Conservation (phyloP, 2,888 invertebrate genomes). For the Vannuccia rotundouncinata region DNA sequence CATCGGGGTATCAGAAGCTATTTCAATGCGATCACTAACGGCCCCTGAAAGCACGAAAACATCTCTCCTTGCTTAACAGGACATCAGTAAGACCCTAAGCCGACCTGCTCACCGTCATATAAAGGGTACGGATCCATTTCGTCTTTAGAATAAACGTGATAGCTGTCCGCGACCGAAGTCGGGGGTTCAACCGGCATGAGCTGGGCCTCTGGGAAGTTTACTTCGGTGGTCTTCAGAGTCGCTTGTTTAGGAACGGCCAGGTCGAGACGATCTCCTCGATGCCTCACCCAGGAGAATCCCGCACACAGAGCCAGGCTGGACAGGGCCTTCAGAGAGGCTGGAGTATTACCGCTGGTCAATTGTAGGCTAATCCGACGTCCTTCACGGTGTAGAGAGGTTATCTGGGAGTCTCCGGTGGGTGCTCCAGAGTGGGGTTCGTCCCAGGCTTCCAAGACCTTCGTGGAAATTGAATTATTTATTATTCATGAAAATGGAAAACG, state of each 20-base stretch:
- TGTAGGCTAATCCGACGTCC: constrained; percentile 43
- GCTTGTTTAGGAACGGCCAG: background rate
- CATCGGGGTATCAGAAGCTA: constrained; percentile 40
- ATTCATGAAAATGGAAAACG: too few relatives aligned
- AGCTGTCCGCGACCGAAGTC: constrained; percentile 35
- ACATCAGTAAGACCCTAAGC: too few relatives aligned
- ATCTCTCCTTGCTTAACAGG: too few relatives aligned
- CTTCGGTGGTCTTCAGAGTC: constrained; percentile 31
- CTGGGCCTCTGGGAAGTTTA: constrained; percentile 42
- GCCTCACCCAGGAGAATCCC: constrained; percentile 44
- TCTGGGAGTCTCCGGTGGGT: constrained; percentile 39
- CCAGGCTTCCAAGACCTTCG: constrained; percentile 43
- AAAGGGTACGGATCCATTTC: constrained; percentile 43
- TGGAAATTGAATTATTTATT: too few relatives aligned
- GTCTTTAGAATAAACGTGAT: constrained; percentile 41
- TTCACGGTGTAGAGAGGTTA: constrained; percentile 43
- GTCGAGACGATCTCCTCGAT: constrained; percentile 42
- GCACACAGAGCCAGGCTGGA: constrained; percentile 44
- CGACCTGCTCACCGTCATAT: constrained; percentile 44
- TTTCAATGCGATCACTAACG: background rate
- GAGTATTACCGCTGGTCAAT: constrained; percentile 38
- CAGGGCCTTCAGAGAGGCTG: constrained; percentile 39
- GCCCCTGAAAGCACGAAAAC: background rate
- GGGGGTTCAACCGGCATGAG: constrained; percentile 44
- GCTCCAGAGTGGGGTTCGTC: constrained; percentile 42